phyloP scores from a whole-genome alignment of 2,113 vertebrate genomes.

The Triplophysa rosa region DNA sequence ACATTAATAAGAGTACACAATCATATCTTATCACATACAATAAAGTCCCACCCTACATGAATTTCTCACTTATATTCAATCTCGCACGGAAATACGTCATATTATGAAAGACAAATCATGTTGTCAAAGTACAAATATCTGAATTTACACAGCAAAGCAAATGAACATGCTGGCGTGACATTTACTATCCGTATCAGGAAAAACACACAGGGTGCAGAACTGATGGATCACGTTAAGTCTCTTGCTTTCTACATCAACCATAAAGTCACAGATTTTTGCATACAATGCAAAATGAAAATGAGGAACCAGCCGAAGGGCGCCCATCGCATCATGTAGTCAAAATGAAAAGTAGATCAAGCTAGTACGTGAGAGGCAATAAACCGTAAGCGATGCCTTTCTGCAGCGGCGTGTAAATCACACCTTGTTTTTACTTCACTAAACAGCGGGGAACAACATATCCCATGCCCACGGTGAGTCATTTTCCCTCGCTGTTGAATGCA shows the following conservation, averaged over 20 bases:
- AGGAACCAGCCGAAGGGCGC: conserved; percentile 6
- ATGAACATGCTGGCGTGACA: background rate
- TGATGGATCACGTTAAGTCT: background rate
- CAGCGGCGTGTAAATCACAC: background rate
- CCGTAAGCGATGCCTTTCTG: background rate
- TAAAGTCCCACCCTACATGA: too few species aligned
- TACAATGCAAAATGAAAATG: conserved; percentile 9
- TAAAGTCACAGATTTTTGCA: conserved; percentile 12
- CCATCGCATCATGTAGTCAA: conserved; percentile 25
- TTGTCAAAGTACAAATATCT: background rate
- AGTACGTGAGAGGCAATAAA: background rate
- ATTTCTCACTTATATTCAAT: too few species aligned
- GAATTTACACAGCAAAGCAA: background rate
- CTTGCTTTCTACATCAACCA: background rate
- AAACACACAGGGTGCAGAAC: background rate
- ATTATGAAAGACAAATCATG: background rate
- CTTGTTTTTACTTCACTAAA: conserved; percentile 1
- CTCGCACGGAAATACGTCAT: too few species aligned
- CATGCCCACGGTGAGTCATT: conserved; percentile 2
- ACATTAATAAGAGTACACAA: too few species aligned
- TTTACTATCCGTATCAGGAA: background rate
- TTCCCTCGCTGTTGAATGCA: background rate
- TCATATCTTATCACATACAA: too few species aligned
- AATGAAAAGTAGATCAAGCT: conserved; percentile 18
- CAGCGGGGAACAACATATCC: background rate